Evolutionary conservation across 2,797 vertebrate species (phyloP), one percentile per base, ranked within the genome.

Genomic region (Acanthurus leucopareius): DNA sequence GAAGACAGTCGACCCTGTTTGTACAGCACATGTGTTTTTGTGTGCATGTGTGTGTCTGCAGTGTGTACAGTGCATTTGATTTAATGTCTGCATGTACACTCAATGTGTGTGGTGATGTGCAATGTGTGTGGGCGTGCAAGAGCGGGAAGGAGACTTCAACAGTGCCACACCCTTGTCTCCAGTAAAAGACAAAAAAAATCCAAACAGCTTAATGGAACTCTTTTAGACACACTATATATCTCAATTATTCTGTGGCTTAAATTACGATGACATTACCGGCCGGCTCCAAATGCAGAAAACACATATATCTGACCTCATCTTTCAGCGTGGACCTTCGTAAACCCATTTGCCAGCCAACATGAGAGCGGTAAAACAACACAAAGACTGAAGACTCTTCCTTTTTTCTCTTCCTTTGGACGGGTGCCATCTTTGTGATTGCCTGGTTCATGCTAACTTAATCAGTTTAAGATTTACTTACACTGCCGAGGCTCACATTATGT

Each of bases 381-480:
- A 93, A 93, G 89, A 89, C 82, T 71, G 75, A 91, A 89, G 84
- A 85, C 75, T 86, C 79, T 84, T 69, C 78, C 79, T 87, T 73
- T 88, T 89, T 93, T 95, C 96, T 95, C 94, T 95, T 96, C 83
- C 94, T 96, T 97, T 98, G 97, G 97, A 98, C 89, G 95, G 94
- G 93, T 97, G 97, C 97, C 97, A 98, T 98, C 97, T 98, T 97
- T 98, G 97, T 98, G 97, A 97, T 96, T 96, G 97, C 96, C 96
- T 97, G 97, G 96, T 98, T 98, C 97, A 97, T 97, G 97, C 97
- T 97, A 98, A 97, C 93, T 97, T 98, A 98, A 98, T 98, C 97
- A 98, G 97, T 97, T 97, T 97, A 97, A 98, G 97, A 97, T 97
- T 98, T 97, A 97, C 96, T 98, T 97, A 97, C 97, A 98, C 96